Percentiles rank a stretch among this genome's conserved stretches.
Evolutionary conservation across 2,888 invertebrate species (phyloP).

Genomic region (Lysandra bellargus): DNA sequence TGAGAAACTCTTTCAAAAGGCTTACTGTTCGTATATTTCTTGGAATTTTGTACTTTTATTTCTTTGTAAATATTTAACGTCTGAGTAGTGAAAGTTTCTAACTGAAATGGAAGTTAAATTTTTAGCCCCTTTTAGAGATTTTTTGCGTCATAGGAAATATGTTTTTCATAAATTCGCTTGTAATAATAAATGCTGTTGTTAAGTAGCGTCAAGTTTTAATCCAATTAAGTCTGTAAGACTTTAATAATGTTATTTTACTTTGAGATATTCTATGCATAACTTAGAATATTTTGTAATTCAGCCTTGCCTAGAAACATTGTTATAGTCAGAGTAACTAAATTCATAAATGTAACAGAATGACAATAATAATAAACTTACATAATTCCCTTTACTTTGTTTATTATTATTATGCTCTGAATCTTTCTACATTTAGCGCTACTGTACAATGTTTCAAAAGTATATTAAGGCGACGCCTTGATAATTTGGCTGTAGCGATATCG

Average conservation of each 20-base stretch:
- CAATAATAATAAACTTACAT: not conserved
- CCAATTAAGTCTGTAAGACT: not conserved
- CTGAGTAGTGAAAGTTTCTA: not conserved
- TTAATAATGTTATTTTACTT: not conserved
- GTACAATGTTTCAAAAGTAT: too few species aligned
- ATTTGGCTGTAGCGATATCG: too few species aligned
- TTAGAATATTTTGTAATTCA: not conserved
- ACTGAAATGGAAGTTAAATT: not conserved
- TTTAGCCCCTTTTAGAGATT: not conserved
- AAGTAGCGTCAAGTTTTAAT: not conserved
- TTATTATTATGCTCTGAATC: too few species aligned
- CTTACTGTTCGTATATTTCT: not conserved
- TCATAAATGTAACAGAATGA: not conserved
- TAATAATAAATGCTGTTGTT: not conserved
- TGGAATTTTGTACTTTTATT: not conserved
- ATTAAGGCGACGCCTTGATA: too few species aligned
- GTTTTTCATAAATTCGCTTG: not conserved
- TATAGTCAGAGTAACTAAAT: not conserved
- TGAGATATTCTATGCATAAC: not conserved
- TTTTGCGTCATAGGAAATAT: not conserved
- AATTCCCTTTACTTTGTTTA: too few species aligned
- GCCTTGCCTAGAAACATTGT: not conserved
- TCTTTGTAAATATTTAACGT: not conserved
- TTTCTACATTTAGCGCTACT: too few species aligned
- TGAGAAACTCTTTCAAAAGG: not conserved